Evolutionary conservation across 1,140 invertebrate species (phyloP).

Genomic region (Chironomus striatipennis): DNA sequence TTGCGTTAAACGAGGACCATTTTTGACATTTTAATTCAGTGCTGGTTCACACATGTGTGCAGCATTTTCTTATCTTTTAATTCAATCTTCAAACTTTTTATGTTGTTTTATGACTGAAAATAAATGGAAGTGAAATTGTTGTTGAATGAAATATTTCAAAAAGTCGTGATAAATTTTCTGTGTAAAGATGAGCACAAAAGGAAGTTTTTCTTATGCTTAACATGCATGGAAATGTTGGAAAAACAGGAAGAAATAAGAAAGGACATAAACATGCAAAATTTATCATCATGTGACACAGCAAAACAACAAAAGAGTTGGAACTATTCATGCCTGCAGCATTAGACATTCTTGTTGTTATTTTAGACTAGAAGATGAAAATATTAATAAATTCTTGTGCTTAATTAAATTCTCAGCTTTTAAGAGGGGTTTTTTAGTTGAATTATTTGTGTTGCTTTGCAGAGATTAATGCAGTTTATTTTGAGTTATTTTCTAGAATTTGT

Average conservation of each 20-base stretch:
- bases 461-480: too few relatives aligned
- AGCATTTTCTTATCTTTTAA: constrained; percentile 21
- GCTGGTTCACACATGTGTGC: neutral
- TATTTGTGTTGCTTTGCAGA: too few relatives aligned
- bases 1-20: neutral
- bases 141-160: constrained; percentile 14
- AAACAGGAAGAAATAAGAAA: neutral
- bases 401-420: neutral
- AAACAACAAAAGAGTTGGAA: too few relatives aligned
- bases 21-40: constrained; percentile 21
- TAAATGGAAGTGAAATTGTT: neutral
- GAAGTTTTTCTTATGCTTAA: neutral
- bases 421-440: neutral
- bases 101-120: neutral
- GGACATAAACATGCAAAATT: neutral
- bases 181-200: neutral
- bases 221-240: neutral
- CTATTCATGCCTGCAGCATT: neutral
- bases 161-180: constrained; percentile 13
- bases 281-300: neutral
- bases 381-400: neutral
- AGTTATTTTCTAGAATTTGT: too few relatives aligned
- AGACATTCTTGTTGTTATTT: neutral
- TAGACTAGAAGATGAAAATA: neutral
- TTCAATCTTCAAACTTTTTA: neutral